Evolutionary conservation across 1,140 invertebrate genomes (phyloP).

Genomic region (Anastatus disparis): DNA sequence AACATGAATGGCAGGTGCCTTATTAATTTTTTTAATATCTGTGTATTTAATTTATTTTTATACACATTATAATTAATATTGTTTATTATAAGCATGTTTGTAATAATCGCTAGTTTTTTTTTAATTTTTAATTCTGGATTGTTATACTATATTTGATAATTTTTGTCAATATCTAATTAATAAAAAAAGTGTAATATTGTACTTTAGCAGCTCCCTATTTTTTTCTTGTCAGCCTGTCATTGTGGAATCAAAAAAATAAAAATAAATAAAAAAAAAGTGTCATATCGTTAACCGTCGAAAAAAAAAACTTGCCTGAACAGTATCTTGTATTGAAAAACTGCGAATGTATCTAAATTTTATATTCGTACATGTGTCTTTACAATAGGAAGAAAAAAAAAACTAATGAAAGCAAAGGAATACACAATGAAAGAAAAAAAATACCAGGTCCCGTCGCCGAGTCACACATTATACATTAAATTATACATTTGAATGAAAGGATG

Average conservation of each 20-base stretch:
- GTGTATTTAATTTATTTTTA: not conserved
- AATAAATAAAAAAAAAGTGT: not conserved
- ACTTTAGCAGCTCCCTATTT: not conserved
- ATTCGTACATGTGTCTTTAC: not conserved
- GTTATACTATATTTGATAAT: not conserved
- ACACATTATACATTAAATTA: slow-evolving; percentile 1
- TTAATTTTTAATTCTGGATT: slow-evolving; percentile 1
- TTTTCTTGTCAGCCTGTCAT: not conserved
- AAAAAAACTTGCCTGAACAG: not conserved
- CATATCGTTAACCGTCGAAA: not conserved
- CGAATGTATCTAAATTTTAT: slow-evolving; percentile 18
- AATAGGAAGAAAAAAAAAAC: not conserved
- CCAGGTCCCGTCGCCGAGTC: not conserved
- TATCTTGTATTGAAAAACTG: not conserved
- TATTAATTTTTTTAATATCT: slow-evolving; percentile 6
- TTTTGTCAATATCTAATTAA: slow-evolving; percentile 7
- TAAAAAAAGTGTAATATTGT: slow-evolving; percentile 1
- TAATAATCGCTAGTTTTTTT: slow-evolving; percentile 1
- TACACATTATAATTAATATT: not conserved
- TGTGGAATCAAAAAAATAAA: not conserved
- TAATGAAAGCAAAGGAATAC: not conserved
- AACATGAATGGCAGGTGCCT: not conserved
- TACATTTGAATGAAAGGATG: not conserved
- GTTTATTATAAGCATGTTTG: not conserved
- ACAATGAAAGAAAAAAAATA: too few relatives aligned